phyloP scores from a whole-genome alignment of 1,140 invertebrate species.

The Proctacanthus coquilletti region DNA sequence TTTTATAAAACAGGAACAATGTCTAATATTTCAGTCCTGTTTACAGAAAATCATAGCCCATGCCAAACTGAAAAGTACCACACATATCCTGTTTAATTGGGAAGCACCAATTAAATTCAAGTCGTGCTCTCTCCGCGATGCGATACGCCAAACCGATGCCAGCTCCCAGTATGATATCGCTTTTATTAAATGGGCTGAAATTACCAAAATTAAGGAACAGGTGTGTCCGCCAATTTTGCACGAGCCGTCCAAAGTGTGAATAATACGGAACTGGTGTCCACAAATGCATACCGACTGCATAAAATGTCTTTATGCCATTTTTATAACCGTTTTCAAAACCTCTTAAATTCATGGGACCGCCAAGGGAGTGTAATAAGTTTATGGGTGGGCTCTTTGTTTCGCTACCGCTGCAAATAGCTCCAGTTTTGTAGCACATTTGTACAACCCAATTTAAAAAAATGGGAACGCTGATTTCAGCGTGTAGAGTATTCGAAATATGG shows the following conservation, averaged over 20 bases:
- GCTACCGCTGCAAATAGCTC: constrained; percentile 19
- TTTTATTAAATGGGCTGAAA: constrained; percentile 21
- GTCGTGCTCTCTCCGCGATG: constrained; percentile 25
- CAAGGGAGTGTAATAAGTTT: constrained; percentile 23
- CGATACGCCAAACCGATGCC: constrained; percentile 25
- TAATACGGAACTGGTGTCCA: constrained; percentile 26
- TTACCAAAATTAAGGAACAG: constrained; percentile 29
- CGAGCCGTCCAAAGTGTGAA: constrained; percentile 22
- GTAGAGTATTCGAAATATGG: constrained; percentile 21
- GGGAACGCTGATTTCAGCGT: constrained; percentile 25
- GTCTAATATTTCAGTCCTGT: no score
- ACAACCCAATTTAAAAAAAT: constrained; percentile 19
- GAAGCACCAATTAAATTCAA: constrained; percentile 28
- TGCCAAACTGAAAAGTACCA: constrained; percentile 28
- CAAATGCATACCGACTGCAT: constrained; percentile 16
- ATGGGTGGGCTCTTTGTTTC: constrained; percentile 19
- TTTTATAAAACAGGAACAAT: background rate
- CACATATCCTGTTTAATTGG: constrained; percentile 15
- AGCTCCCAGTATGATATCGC: constrained; percentile 8
- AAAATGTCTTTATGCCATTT: background rate
- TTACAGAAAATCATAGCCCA: constrained; percentile 29
- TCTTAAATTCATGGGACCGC: constrained; percentile 21
- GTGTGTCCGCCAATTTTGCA: constrained; percentile 24
- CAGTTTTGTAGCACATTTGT: constrained; percentile 23
- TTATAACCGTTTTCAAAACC: constrained; percentile 20